Base-by-base conservation (phyloP, 2,888 invertebrate species). In the Choreutis nemorana region DNA sequence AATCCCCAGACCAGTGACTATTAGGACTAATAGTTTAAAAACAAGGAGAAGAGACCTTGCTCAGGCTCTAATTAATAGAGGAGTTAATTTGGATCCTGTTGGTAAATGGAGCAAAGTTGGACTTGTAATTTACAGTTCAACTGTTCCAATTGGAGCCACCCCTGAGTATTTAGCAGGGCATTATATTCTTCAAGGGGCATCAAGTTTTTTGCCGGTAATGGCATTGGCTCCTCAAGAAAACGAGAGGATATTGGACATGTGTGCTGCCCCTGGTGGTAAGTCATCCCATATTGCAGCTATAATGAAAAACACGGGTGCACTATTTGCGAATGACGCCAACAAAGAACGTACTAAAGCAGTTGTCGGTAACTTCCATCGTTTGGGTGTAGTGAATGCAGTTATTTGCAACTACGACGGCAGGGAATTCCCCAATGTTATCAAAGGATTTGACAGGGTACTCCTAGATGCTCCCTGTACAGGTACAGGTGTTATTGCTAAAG, bases 71-170 rank as follows among this genome's bases (percentile, higher is more conserved):
- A 99, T 99, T 31, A 93, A 93, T 54, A 84, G 98, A 50, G 99
- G 99, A 12, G 96, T 98, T 0, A 99, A 99, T 81, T 83, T 99
- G 39, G 98, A 99, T 75, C 97, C 98, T 1, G 85, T 99, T 32
- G 98, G 97, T 3, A 94, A 97, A 64, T 99, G 99, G 99, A 94
- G 96, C 26, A 98, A 97, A 80, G 94, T 97, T 11, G 99, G 99
- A 7, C 81, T 99, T 16, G 96, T 99, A 2, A 85, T 99, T 5
- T 99, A 95, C 63, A 95, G 92, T 42, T 90, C 97, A 0, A 93
- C 95, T 53, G 97, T 99, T 1, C 97, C 98, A 0, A 81, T 99
- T 46, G 98, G 97, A 38, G 99, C 99, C 1, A 99, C 99, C 0
- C 98, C 99, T 0, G 99, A 99, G 73, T 99, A 99, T 78, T 81